Percentiles rank a stretch among this genome's conserved stretches.
These are phyloP conservation scores for Rattus norvegicus DNA, from an alignment of 2,113 vertebrate genomes.

Conservation along the genomic window DNA sequence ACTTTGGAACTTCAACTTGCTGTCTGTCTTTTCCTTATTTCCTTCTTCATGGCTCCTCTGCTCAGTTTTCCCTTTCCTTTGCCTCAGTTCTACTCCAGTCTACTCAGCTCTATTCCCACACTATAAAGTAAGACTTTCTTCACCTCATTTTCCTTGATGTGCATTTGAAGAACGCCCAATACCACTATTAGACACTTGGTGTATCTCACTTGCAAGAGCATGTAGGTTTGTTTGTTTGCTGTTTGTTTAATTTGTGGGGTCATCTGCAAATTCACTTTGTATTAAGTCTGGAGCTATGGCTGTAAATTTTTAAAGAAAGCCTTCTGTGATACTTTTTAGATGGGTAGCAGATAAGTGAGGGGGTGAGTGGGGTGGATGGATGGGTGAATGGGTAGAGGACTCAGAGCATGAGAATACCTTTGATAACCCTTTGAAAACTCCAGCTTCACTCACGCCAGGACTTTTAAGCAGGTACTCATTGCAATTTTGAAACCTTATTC, in stretches of 20 bases:
- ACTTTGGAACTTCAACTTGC: neutral
- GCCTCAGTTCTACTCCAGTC: neutral
- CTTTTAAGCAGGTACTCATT: neutral
- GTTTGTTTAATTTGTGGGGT: neutral
- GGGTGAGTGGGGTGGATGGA: no score
- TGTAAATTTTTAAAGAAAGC: slow-evolving; percentile 10
- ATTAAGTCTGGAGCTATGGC: neutral
- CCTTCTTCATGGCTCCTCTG: neutral
- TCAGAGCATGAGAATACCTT: neutral
- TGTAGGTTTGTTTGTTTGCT: neutral
- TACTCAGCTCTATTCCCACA: neutral
- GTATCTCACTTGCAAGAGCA: neutral
- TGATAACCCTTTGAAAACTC: neutral
- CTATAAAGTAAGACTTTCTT: neutral
- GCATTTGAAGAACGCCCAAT: neutral
- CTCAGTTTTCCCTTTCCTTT: neutral
- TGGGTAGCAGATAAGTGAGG: neutral
- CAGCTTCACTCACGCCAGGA: neutral
- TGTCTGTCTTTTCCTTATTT: neutral
- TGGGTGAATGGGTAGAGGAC: neutral
- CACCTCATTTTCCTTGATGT: neutral
- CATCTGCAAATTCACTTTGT: neutral
- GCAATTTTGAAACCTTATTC: neutral
- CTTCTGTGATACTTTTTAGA: neutral
- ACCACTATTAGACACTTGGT: neutral